phyloP scores from a whole-genome alignment of 1,140 invertebrate genomes.

The Nasonia giraulti region DNA sequence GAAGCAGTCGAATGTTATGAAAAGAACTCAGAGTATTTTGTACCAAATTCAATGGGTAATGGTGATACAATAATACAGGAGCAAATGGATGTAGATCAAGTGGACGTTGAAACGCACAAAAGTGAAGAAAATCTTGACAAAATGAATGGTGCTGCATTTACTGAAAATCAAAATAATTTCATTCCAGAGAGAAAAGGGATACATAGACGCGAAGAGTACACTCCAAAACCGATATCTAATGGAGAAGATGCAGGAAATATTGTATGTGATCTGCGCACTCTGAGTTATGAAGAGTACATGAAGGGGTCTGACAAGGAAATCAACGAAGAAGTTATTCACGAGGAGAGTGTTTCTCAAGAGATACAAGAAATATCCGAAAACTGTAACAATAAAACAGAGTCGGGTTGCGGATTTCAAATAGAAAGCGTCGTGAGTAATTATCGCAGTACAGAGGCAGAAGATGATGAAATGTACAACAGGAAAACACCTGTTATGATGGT shows the following conservation, averaged over 20 bases:
- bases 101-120: conserved; percentile 11
- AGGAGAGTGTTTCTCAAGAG: neutral
- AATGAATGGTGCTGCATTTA: conserved; percentile 34
- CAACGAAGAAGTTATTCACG: conserved; percentile 12
- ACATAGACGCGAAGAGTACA: conserved; percentile 29
- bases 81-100: conserved; percentile 56
- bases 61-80: conserved; percentile 50
- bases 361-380: conserved; percentile 8
- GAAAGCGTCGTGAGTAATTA: conserved; percentile 52
- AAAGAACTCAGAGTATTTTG: conserved; percentile 46
- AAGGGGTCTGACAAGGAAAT: conserved; percentile 45
- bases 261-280: conserved; percentile 52
- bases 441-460: conserved; percentile 34
- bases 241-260: conserved; percentile 49
- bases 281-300: conserved; percentile 66
- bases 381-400: conserved; percentile 17
- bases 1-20: conserved; percentile 59
- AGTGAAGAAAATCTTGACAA: conserved; percentile 47
- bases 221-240: conserved; percentile 49
- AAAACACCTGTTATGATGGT: conserved; percentile 35
- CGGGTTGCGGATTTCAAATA: conserved; percentile 42
- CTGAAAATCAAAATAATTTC: conserved; percentile 45
- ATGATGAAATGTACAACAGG: conserved; percentile 19
- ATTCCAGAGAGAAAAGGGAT: conserved; percentile 44
- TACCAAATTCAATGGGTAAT: conserved; percentile 53